Evolutionary conservation across 2,113 vertebrate genomes (phyloP).

Genomic region (Malaclemys terrapin): DNA sequence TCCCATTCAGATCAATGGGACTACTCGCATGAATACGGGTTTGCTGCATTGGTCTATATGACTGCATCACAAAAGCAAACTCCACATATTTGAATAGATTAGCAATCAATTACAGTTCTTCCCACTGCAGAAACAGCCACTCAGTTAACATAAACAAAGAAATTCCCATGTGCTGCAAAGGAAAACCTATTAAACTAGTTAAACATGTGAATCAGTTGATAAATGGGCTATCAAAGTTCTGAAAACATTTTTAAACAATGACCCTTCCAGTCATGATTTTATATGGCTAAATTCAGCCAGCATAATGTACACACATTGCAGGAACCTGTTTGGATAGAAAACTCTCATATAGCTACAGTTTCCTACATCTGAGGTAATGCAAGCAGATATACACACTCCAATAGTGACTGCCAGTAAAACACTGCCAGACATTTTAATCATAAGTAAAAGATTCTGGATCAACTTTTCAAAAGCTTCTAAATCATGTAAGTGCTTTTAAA

Average conservation of each 20-base stretch:
- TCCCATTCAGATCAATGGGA: not conserved
- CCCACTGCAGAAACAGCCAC: constrained; percentile 69
- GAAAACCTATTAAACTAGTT: constrained; percentile 77
- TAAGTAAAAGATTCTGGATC: not conserved
- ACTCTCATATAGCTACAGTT: constrained; percentile 15
- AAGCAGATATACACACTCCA: constrained; percentile 28
- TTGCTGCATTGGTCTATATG: not conserved
- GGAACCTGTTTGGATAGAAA: constrained; percentile 62
- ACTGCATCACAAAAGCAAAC: constrained; percentile 44
- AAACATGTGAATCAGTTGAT: constrained; percentile 77
- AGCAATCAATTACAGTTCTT: constrained; percentile 68
- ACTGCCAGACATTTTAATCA: constrained; percentile 16
- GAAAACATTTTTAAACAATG: constrained; percentile 76
- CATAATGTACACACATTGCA: constrained; percentile 1
- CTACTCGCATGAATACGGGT: not conserved
- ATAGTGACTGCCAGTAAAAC: constrained; percentile 11
- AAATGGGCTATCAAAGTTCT: constrained; percentile 75
- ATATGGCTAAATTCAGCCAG: constrained; percentile 72
- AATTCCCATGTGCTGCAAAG: constrained; percentile 72
- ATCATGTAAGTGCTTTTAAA: not conserved
- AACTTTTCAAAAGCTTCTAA: not conserved
- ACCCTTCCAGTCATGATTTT: constrained; percentile 74
- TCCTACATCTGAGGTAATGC: constrained; percentile 41
- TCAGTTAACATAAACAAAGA: constrained; percentile 74
- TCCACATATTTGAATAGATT: constrained; percentile 57